Base-by-base conservation (phyloP, 1,140 invertebrate species). In the Halyomorpha halys region DNA sequence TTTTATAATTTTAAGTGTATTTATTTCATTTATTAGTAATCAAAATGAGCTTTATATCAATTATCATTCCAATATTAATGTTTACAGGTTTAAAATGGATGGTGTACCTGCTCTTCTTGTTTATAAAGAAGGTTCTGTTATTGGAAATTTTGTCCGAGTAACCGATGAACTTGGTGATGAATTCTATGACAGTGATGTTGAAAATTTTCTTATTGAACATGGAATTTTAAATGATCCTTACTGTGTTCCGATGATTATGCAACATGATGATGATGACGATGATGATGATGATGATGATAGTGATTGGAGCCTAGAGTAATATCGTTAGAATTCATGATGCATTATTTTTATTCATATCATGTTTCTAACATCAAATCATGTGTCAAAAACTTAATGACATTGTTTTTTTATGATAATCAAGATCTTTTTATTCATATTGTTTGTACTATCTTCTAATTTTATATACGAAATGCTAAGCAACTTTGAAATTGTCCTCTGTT, bases 141-240 rank as follows among this genome's bases (percentile, higher is more conserved):
- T 98, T 71, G 93, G 91, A 11, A 98, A 97, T 77, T 97, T 97
- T 80, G 84, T 98, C 14, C 79, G 86, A 30, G 71, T 98, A 16
- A 84, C 86, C 15, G 85, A 94, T 72, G 88, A 92, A 69, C 78
- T 98, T 44, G 92, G 92, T 3, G 83, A 87, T 74, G 92, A 97
- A 71, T 97, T 97, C 77, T 91, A 83, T 76, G 82, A 89, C 8
- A 83, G 84, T 25, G 94, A 98, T 78, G 84, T 98, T 14, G 90
- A 97, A 76, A 83, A 82, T 65, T 96, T 91, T 77, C 80, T 98
- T 2, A 83, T 91, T 54, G 91, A 97, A 72, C 85, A 89, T 74
- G 87, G 86, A 53, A 81, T 91, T 70, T 73, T 91, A 51, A 78
- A 81, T 49, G 87, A 90, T 71, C 51, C 62, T 19, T 66, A 34